These are phyloP conservation scores for Chelonus formosanus DNA, from an alignment of 2,888 invertebrate genomes.

Conservation along the genomic window DNA sequence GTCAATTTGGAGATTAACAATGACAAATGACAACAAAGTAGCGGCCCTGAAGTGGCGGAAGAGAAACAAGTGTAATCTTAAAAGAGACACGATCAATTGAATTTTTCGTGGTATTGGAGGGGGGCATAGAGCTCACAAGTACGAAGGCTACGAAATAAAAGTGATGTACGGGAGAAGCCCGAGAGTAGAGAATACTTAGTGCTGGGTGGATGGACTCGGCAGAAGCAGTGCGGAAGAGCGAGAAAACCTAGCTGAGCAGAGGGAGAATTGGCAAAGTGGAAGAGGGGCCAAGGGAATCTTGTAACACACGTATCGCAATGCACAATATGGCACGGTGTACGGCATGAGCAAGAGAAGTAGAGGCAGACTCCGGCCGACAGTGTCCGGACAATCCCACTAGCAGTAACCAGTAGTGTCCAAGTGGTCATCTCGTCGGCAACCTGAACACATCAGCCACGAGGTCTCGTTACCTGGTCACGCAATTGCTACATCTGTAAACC, in stretches of 20 bases:
- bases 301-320: conserved; percentile 46
- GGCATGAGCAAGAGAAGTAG: conserved; percentile 39
- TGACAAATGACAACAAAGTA: conserved; percentile 19
- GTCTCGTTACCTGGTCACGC: not conserved
- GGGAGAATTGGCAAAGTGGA: conserved; percentile 18
- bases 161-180: not conserved
- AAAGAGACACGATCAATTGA: not conserved
- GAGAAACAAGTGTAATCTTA: not conserved
- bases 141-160: conserved; percentile 20
- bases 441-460: not conserved
- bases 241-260: conserved; percentile 23
- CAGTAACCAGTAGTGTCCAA: conserved; percentile 44
- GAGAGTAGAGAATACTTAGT: not conserved
- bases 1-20: not conserved
- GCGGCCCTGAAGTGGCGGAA: conserved; percentile 11
- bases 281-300: conserved; percentile 37
- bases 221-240: conserved; percentile 1
- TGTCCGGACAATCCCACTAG: conserved; percentile 44
- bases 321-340: conserved; percentile 44
- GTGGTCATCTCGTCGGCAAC: conserved; percentile 42
- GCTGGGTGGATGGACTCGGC: conserved; percentile 31
- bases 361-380: conserved; percentile 44
- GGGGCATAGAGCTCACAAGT: not conserved
- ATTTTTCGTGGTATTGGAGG: not conserved
- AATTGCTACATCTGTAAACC: too few species aligned